Base-by-base conservation (phyloP, 2,797 vertebrate genomes). In the Eulemur rubriventer region DNA sequence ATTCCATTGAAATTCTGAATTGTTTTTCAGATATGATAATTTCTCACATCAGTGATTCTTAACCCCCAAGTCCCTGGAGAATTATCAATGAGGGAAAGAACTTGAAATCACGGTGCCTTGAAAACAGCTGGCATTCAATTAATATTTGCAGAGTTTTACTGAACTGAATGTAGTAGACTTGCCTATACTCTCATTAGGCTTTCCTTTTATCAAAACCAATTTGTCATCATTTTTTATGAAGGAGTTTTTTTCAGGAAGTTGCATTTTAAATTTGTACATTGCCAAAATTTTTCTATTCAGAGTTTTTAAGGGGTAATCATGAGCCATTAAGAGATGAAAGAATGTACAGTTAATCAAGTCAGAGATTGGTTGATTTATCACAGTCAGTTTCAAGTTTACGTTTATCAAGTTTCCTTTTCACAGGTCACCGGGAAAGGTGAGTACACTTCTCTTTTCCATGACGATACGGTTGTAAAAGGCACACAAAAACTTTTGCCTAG, bases 261-360 rank as follows among this genome's bases (percentile, higher is more conserved):
- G 17, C 63, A 67, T 94, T 91, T 70, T 89, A 94, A 95, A 96
- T 95, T 79, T 91, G 33, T 20, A 72, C 89, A 26, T 79, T 89
- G 30, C 90, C 50, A 87, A 96, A 82, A 89, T 93, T 46, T 85
- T 78, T 82, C 67, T 76, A 67, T 96, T 97, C 50, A 55, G 81
- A 85, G 16, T 75, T 86, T 57, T 75, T 61, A 94, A 81, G 50
- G 50, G 41, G 24, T 18, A 86, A 80, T 94, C 78, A 95, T 13
- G 46, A 81, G 52, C 35, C 87, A 86, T 70, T 38, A 91, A 89
- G 52, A 48, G 30, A 89, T 26, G 28, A 18, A 75, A 92, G 26
- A 73, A 65, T 14, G 18, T n/a, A 38, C 2, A 67, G n/a, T 70
- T 93, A 86, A 95, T 96, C 79, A 89, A 70, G 28, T 38, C 48